phyloP scores from a whole-genome alignment of 2,113 vertebrate genomes.

The Marcusenius ussheri region DNA sequence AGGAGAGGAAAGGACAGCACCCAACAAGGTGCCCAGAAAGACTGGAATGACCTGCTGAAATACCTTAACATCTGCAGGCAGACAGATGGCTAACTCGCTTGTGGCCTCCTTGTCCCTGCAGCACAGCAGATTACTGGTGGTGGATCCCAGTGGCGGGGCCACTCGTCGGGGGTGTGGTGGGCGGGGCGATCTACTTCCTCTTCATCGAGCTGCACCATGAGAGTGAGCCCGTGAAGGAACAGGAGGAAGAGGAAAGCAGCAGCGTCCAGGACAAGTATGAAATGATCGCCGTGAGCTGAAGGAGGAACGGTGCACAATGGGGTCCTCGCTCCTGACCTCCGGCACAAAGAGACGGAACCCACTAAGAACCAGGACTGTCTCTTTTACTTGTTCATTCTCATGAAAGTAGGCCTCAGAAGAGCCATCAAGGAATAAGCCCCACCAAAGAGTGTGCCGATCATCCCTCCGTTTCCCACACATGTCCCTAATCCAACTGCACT shows the following conservation, averaged over 20 bases:
- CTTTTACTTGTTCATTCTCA: neutral
- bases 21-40: neutral
- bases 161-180: constrained; percentile 74
- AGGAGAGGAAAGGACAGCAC: neutral
- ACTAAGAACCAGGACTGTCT: neutral
- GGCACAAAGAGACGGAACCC: neutral
- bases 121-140: constrained; percentile 84
- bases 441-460: neutral
- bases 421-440: neutral
- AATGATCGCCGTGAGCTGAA: constrained; percentile 67
- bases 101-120: constrained; percentile 47
- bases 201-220: constrained; percentile 83
- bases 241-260: constrained; percentile 44
- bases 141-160: constrained; percentile 88
- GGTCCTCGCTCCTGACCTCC: neutral
- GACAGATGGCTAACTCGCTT: neutral
- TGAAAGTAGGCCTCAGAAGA: neutral
- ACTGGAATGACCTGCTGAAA: neutral
- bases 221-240: constrained; percentile 37
- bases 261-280: constrained; percentile 74
- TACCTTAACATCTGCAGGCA: constrained; percentile 7
- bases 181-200: constrained; percentile 70
- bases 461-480: neutral
- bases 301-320: neutral
- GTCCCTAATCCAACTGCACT: neutral